Evolutionary conservation across 2,888 invertebrate genomes (phyloP), one percentile per base, ranked within the genome.

Genomic region (Zygaena filipendulae): DNA sequence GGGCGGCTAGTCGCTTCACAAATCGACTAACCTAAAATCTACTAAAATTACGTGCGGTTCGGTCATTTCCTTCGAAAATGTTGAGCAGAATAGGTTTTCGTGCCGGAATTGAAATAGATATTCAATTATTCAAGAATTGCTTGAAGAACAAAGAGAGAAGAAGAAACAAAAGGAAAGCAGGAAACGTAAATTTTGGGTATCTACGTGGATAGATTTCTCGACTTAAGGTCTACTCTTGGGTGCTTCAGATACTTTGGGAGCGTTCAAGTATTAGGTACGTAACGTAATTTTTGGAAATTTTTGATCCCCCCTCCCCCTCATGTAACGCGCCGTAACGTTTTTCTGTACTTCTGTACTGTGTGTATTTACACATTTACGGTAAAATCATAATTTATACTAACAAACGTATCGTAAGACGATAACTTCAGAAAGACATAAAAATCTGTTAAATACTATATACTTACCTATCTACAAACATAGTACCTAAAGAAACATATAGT

Each of bases 11-110:
- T 16, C 16, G 16, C 16, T 16, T 16, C n/a, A 16, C 16, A 16
- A 22, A 22, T 22, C 11, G 10, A 4, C 16, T 16, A 4, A 16
- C 16, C 7, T n/a, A n/a, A n/a, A n/a, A n/a, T n/a, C n/a, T n/a
- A n/a, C n/a, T n/a, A n/a, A 16, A 16, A 7, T 7, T 7, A 7
- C 16, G 7, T 16, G 16, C 16, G 16, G 16, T 13, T 53, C 42
- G 1, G 47, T 49, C 45, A 47, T 50, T 52, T 46, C 42, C 43
- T 32, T 39, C 31, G 34, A 39, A 42, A 39, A 42, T 39, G 38
- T 39, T 38, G 36, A 42, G 36, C 30, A 31, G 29, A 35, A 37
- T 37, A 31, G 25, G 23, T 14, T 25, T 39, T 30, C 14, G 33
- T 39, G 32, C 33, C 30, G 36, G 36, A 29, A 33, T 34, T 32